These are phyloP conservation scores for Lipotes vexillifer DNA, from an alignment of 2,113 vertebrate species.

Conservation along the genomic window DNA sequence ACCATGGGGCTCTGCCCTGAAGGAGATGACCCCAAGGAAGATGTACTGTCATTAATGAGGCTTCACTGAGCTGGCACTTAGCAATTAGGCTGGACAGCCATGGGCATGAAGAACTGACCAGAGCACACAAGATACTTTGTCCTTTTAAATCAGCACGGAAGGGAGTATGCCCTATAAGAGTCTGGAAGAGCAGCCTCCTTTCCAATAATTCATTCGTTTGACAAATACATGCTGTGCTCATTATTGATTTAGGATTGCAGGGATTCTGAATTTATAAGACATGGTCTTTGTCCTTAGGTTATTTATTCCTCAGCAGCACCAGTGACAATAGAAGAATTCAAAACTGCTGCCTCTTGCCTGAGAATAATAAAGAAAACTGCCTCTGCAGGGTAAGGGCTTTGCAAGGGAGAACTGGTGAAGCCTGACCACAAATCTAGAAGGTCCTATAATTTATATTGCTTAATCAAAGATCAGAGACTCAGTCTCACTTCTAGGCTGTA, in stretches of 20 bases:
- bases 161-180: background rate
- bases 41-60: background rate
- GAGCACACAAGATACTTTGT: slow-evolving; percentile 31
- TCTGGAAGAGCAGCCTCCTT: background rate
- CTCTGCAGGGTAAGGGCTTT: background rate
- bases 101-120: background rate
- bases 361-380: background rate
- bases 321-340: background rate
- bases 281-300: background rate
- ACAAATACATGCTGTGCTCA: background rate
- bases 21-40: slow-evolving; percentile 65
- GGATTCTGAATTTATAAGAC: background rate
- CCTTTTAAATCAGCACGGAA: background rate
- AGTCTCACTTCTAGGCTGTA: background rate
- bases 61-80: background rate
- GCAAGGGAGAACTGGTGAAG: background rate
- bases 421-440: background rate
- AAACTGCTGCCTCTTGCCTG: background rate
- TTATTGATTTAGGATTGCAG: background rate
- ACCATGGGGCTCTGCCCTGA: slow-evolving; percentile 33
- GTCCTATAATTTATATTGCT: background rate
- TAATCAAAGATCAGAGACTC: background rate
- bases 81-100: background rate
- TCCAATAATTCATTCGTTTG: background rate
- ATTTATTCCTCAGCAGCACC: background rate